Evolutionary conservation across 2,888 invertebrate genomes (phyloP).

Genomic region (Ichneumoninae sp.): DNA sequence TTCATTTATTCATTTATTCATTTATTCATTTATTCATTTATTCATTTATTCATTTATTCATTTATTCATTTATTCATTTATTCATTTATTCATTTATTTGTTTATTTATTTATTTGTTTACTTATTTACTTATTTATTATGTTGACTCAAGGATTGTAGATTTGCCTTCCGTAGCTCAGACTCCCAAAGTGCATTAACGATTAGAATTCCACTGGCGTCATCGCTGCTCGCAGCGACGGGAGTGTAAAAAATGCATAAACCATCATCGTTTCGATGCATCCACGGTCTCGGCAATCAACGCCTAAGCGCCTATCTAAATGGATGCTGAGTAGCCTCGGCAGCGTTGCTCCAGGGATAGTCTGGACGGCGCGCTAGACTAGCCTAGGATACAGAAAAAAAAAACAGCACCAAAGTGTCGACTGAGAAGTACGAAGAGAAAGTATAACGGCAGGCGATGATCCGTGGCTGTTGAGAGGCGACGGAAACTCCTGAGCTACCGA

Average conservation of each 20-base stretch:
- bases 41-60: no score
- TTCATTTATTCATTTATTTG: no score
- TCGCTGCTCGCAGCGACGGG: neutral
- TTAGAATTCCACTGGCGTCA: neutral
- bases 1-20: no score
- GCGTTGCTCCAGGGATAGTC: slow-evolving; percentile 9
- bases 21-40: no score
- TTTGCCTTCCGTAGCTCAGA: neutral
- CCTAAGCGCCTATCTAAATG: slow-evolving; percentile 22
- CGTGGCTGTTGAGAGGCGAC: slow-evolving; percentile 5
- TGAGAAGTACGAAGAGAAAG: slow-evolving; percentile 25
- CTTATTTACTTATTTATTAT: no score
- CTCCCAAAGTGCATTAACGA: neutral
- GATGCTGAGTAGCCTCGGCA: slow-evolving; percentile 22
- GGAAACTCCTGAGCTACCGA: slow-evolving; percentile 7
- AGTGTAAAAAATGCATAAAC: slow-evolving; percentile 11
- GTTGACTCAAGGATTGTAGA: neutral
- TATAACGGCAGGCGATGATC: slow-evolving; percentile 3
- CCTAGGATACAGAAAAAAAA: neutral
- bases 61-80: no score
- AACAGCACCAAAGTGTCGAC: slow-evolving; percentile 17
- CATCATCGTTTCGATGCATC: slow-evolving; percentile 20
- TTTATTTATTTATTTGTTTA: no score
- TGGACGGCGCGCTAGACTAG: slow-evolving; percentile 2
- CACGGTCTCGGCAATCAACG: slow-evolving; percentile 11